Conservation (phyloP, 2,888 invertebrate genomes). For the Epiblema foenella region DNA sequence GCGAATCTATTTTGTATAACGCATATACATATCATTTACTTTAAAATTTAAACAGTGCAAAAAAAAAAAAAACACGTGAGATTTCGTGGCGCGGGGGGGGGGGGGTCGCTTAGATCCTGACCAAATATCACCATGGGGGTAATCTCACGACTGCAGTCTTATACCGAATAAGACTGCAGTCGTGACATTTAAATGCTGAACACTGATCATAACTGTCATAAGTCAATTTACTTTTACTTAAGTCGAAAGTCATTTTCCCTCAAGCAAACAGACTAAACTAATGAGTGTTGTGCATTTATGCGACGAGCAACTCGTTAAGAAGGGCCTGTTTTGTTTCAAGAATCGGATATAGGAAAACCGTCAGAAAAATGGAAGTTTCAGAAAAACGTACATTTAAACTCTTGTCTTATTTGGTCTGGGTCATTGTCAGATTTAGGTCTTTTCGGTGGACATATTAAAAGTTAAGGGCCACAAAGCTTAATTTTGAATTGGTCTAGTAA, state of each 20-base stretch:
- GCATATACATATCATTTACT: too few relatives aligned
- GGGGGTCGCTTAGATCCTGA: too few relatives aligned
- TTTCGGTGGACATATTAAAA: too few relatives aligned
- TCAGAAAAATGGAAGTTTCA: neutral
- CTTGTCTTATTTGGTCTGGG: neutral
- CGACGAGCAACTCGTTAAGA: slow-evolving; percentile 11
- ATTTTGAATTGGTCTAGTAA: too few relatives aligned
- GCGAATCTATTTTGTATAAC: too few relatives aligned
- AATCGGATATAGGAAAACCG: neutral
- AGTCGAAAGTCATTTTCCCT: slow-evolving; percentile 37
- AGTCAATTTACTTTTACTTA: slow-evolving; percentile 20
- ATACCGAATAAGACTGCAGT: too few relatives aligned
- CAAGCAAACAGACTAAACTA: slow-evolving; percentile 13
- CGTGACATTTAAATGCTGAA: neutral
- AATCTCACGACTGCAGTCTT: too few relatives aligned
- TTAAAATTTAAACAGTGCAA: too few relatives aligned
- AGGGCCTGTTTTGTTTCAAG: neutral
- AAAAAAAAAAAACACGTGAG: too few relatives aligned
- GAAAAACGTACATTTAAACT: neutral
- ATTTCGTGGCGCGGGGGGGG: too few relatives aligned
- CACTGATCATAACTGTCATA: neutral
- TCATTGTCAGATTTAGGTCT: neutral
- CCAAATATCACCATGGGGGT: too few relatives aligned
- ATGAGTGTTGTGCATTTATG: slow-evolving; percentile 8
- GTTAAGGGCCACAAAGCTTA: too few relatives aligned